Conservation (phyloP, 2,797 vertebrate species). For the Sparus aurata region DNA sequence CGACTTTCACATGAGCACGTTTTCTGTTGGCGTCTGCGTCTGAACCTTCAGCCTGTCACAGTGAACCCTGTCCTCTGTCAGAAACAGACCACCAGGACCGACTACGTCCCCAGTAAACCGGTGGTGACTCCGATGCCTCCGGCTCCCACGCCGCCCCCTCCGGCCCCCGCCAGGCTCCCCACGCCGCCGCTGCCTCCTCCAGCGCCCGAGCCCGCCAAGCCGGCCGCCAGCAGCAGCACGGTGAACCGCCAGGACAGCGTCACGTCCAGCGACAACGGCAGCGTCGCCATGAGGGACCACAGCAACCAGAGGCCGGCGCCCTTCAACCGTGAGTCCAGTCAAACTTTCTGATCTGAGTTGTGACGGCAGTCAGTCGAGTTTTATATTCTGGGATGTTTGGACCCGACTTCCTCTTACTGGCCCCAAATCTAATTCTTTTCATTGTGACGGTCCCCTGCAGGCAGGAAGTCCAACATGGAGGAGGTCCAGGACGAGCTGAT, state of each 20-base stretch:
- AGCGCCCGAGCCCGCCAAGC: slow-evolving; percentile 53
- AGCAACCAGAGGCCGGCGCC: slow-evolving; percentile 81
- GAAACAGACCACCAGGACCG: slow-evolving; percentile 89
- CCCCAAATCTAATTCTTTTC: too few relatives aligned
- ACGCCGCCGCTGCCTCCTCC: slow-evolving; percentile 86
- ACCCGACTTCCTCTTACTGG: too few relatives aligned
- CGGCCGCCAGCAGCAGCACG: slow-evolving; percentile 28
- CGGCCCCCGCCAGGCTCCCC: slow-evolving; percentile 77
- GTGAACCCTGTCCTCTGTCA: slow-evolving; percentile 60
- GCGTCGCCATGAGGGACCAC: slow-evolving; percentile 82
- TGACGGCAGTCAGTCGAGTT: too few relatives aligned
- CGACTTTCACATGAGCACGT: not conserved
- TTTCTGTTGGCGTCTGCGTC: too few relatives aligned
- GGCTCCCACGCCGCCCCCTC: slow-evolving; percentile 72
- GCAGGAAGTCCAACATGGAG: slow-evolving; percentile 98
- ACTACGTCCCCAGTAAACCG: slow-evolving; percentile 79
- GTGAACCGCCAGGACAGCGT: slow-evolving; percentile 88
- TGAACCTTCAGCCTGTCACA: too few relatives aligned
- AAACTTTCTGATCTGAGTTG: too few relatives aligned
- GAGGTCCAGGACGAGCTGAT: slow-evolving; percentile 97
- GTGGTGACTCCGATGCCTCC: slow-evolving; percentile 71
- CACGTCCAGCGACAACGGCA: slow-evolving; percentile 85
- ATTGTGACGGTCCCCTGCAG: slow-evolving; percentile 76
- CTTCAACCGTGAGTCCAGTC: slow-evolving; percentile 86
- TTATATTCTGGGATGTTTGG: too few relatives aligned